Percentiles rank a stretch among this genome's conserved stretches.
Evolutionary conservation across 2,797 vertebrate genomes (phyloP).

Genomic region (Octomys mimax): DNA sequence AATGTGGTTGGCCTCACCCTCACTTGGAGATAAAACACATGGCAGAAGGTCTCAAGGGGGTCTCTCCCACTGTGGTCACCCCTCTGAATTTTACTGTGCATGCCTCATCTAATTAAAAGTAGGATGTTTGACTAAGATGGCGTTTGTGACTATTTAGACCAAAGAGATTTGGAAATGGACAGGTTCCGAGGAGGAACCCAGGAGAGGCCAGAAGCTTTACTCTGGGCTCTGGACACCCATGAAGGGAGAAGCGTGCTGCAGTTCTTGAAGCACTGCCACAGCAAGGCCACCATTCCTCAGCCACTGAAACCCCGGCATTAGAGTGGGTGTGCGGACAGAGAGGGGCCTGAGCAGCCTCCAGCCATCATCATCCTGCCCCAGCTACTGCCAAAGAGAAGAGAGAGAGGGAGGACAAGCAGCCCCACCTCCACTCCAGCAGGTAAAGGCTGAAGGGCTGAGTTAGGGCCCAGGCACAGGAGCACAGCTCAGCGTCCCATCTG

Average conservation of each 20-base stretch:
- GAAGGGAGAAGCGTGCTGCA: neutral
- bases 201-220: rapidly evolving
- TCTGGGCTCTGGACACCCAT: no score
- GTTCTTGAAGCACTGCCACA: neutral
- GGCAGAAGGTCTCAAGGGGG: no score
- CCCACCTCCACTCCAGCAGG: neutral
- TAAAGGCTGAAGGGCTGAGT: neutral
- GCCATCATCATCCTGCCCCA: neutral
- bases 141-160: neutral
- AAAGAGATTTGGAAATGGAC: neutral
- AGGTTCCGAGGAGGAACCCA: neutral
- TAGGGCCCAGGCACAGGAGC: neutral
- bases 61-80: neutral
- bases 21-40: neutral
- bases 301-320: no score
- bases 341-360: neutral
- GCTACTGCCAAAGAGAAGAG: neutral
- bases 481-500: no score
- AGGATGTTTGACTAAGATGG: neutral
- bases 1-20: neutral
- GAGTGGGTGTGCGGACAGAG: neutral
- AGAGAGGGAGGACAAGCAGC: no score
- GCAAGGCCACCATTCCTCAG: rapidly evolving
- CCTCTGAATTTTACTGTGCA: neutral
- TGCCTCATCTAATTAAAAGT: neutral